Base-by-base conservation (phyloP, 2,113 vertebrate genomes). In the Alethe castanea region DNA sequence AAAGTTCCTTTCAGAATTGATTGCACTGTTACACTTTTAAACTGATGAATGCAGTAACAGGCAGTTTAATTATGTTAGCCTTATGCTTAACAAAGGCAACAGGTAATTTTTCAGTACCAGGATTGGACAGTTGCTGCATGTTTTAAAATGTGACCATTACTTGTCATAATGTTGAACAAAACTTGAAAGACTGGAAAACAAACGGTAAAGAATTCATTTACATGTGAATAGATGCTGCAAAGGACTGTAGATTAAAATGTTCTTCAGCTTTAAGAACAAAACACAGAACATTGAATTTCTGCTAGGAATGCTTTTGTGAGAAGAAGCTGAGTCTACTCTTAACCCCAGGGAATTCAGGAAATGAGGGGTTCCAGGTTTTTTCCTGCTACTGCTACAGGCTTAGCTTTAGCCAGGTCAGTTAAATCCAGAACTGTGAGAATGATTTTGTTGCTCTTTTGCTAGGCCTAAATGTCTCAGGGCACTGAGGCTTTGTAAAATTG, bases 21-120 rank as follows among this genome's bases (percentile, higher is more conserved):
- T 70, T 2, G 0, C 35, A 12, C 47, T n/a, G 11, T 73, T 90
- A 14, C 0, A 0, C 19, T 74, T 77, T 22, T 70, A 17, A 42
- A 19, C 67, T 79, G 31, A 28, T 40, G 9, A 72, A 40, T 50
- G 19, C 14, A 57, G 42, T 56, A 78, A 40, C 7, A 47, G 45
- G 70, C 53, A 87, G 31, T 66, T 38, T 9, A 83, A 17, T 84
- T 78, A 6, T 4, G 3, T 56, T 60, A 12, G 17, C 11, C 12
- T 52, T 45, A 19, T 65, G 40, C 31, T 52, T 81, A 47, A 40
- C 9, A 59, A 52, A 59, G 45, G 44, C 45, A 67, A 8, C 3
- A 10, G 19, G 44, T 79, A 15, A 40, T 64, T 48, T 88, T 38
- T 71, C 24, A 20, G 29, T 36, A 28, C 17, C 19, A 31, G 33